Base-by-base conservation (phyloP, 2,888 invertebrate species). In the Oligia fasciuncula region DNA sequence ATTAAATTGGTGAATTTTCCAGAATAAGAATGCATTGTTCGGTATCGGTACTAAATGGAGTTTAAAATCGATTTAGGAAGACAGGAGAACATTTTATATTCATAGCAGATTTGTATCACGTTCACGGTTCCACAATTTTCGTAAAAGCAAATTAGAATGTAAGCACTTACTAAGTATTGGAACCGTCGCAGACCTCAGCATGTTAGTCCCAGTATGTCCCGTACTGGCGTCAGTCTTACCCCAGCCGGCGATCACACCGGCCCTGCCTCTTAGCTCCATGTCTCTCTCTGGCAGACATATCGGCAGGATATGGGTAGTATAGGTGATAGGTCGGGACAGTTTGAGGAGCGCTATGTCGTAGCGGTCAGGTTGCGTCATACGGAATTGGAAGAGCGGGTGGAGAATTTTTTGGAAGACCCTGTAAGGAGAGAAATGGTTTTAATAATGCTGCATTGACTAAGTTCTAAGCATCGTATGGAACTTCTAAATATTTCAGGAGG, bases 321-420 rank as follows among this genome's bases (percentile, higher is more conserved):
- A 97, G 0, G 95, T 94, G 29, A 98, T 98, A 0, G 98, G 98
- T 2, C 97, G 97, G 17, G 98, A 97, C n/a, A 98, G 94, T 89
- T 97, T 97, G 46, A 98, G 95, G 0, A 98, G 94, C 0, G 98
- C 98, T 80, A 98, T 97, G 93, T 98, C 98, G 93, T 97, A 98
- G 82, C 98, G 97, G 91, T 98, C 98, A 0, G 98, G 98, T 90
- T 98, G 98, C 0, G 98, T 98, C 92, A 98, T 97, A 14, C 98
- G 97, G 92, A 98, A 98, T 91, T 98, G 97, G 93, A 98, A 98
- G 51, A 97, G 97, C 0, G 98, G 98, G 93, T 98, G 98, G 5
- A 98, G 97, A 78, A 98, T 97, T 93, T 98, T 98, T 89, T 98
- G 97, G 78, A 97, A 94, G 2, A 98, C 98, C 78, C 98, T 97